Percentiles rank a stretch among this genome's conserved stretches.
Evolutionary conservation across 1,140 invertebrate genomes (phyloP).

Genomic region (Listronotus bonariensis): DNA sequence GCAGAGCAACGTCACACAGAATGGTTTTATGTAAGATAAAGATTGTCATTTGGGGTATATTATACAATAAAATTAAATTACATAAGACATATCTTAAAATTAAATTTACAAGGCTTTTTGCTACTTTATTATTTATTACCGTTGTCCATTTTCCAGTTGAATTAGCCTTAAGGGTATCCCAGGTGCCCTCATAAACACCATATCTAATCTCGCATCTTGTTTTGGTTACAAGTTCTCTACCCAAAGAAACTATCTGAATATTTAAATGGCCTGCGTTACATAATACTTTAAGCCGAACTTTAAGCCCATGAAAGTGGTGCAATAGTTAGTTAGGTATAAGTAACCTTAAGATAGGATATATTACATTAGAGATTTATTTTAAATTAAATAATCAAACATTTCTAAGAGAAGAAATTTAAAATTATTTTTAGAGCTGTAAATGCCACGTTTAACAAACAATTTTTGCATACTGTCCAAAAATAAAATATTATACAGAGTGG

Average conservation of each 20-base stretch:
- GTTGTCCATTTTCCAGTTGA: constrained; percentile 67
- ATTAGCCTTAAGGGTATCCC: constrained; percentile 75
- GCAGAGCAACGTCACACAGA: constrained; percentile 69
- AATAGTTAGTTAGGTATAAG: constrained; percentile 71
- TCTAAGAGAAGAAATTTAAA: too few species aligned
- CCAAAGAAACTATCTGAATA: constrained; percentile 72
- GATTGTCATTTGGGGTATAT: neutral
- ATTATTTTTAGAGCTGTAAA: too few species aligned
- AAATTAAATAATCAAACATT: too few species aligned
- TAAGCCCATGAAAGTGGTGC: constrained; percentile 79
- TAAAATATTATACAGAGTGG: too few species aligned
- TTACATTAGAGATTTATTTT: too few species aligned
- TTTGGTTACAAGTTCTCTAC: constrained; percentile 74
- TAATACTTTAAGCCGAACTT: constrained; percentile 73
- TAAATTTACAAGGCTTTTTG: too few species aligned
- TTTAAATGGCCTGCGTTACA: constrained; percentile 77
- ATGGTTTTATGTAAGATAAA: constrained; percentile 73
- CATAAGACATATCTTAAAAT: too few species aligned
- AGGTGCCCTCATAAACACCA: constrained; percentile 62
- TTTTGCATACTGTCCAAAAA: too few species aligned
- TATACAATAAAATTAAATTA: too few species aligned
- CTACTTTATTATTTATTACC: too few species aligned
- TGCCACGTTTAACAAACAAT: too few species aligned
- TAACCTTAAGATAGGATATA: too few species aligned
- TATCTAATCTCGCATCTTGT: constrained; percentile 73